These are phyloP conservation scores for Varroa destructor DNA, from an alignment of 1,140 invertebrate species.

Conservation along the genomic window DNA sequence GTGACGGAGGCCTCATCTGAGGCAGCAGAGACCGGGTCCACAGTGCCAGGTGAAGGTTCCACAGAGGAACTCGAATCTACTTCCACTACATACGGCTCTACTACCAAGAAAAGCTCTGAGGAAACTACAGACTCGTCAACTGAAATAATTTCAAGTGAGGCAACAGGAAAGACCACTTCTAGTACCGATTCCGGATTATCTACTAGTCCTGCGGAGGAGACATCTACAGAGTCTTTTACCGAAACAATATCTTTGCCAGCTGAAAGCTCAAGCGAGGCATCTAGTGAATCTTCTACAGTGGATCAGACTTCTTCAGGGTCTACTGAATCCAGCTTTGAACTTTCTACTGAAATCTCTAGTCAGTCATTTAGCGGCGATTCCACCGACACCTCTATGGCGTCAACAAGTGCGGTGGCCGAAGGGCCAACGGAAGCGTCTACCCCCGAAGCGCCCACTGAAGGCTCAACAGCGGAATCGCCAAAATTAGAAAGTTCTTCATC, in stretches of 20 bases:
- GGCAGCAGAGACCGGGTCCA: no score
- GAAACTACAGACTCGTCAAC: background rate
- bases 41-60: background rate
- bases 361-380: no score
- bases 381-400: no score
- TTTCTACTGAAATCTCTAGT: no score
- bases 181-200: no score
- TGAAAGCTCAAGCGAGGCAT: background rate
- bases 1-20: no score
- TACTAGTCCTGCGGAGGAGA: no score
- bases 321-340: conserved; percentile 1
- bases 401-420: background rate
- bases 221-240: no score
- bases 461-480: conserved; percentile 1
- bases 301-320: background rate
- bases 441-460: background rate
- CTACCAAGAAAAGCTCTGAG: background rate
- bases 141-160: background rate
- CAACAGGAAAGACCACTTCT: background rate
- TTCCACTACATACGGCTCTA: background rate
- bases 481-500: background rate
- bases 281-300: background rate
- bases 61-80: background rate
- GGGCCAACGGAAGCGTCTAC: background rate
- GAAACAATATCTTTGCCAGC: background rate